phyloP scores from a whole-genome alignment of 30 jellyfish, hydroid and myxozoan genomes.

The Hydra vulgaris region DNA sequence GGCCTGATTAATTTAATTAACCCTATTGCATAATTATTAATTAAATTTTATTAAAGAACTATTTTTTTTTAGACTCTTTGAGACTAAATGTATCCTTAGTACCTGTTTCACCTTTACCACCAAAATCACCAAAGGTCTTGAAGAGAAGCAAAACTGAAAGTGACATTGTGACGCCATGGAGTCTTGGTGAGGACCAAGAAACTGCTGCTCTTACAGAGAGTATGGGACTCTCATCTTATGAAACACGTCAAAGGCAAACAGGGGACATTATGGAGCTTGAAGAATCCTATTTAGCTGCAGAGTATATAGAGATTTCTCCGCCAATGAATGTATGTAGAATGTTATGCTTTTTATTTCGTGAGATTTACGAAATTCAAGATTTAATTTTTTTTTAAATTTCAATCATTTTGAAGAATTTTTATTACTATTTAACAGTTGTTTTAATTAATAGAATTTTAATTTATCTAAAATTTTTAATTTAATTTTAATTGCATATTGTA shows the following conservation, averaged over 20 bases:
- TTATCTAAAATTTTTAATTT: background rate
- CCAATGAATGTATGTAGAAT: background rate
- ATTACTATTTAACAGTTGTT: too few species aligned
- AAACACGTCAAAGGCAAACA: slow-evolving; percentile 4
- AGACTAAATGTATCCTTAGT: slow-evolving; percentile 6
- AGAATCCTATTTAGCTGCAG: slow-evolving; percentile 63
- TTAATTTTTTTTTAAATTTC: too few species aligned
- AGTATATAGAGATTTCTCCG: slow-evolving; percentile 11
- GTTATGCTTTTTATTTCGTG: background rate
- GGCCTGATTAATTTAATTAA: too few species aligned
- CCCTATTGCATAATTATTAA: too few species aligned
- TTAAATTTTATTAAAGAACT: too few species aligned
- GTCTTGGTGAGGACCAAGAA: slow-evolving; percentile 4
- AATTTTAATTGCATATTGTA: too few species aligned
- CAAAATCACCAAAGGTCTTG: background rate
- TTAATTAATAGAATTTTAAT: background rate
- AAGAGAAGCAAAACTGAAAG: slow-evolving; percentile 14
- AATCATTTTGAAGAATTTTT: too few species aligned
- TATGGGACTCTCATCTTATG: background rate
- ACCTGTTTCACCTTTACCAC: background rate
- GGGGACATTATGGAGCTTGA: slow-evolving; percentile 55
- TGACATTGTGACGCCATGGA: background rate
- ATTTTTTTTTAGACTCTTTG: slow-evolving; percentile 13
- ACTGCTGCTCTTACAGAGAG: slow-evolving; percentile 19
- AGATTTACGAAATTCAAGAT: too few species aligned